These are phyloP conservation scores for Mobula hypostoma DNA, from an alignment of 2,113 vertebrate genomes.

Conservation along the genomic window DNA sequence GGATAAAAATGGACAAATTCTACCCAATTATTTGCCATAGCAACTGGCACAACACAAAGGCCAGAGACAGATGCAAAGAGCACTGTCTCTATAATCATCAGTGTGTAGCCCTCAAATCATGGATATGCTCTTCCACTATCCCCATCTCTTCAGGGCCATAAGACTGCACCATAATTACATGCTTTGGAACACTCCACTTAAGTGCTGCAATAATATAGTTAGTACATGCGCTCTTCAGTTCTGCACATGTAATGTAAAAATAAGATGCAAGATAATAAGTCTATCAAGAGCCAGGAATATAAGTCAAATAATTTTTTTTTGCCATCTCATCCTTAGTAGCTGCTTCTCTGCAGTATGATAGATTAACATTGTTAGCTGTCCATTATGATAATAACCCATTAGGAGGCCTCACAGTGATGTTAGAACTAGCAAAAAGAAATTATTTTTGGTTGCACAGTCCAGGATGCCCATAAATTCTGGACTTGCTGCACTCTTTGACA, in stretches of 20 bases:
- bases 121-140: slow-evolving; percentile 76
- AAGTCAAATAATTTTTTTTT: slow-evolving; percentile 41
- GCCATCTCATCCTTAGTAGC: slow-evolving; percentile 40
- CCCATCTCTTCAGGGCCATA: slow-evolving; percentile 81
- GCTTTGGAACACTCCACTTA: slow-evolving; percentile 87
- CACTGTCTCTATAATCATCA: slow-evolving; percentile 75
- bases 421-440: slow-evolving; percentile 41
- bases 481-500: slow-evolving; percentile 50
- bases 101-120: slow-evolving; percentile 76
- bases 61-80: slow-evolving; percentile 71
- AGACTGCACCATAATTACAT: slow-evolving; percentile 84
- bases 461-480: slow-evolving; percentile 44
- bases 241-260: slow-evolving; percentile 69
- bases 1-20: slow-evolving; percentile 88
- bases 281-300: slow-evolving; percentile 47
- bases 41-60: slow-evolving; percentile 85
- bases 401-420: slow-evolving; percentile 38
- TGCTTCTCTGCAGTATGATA: slow-evolving; percentile 39
- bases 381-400: slow-evolving; percentile 43
- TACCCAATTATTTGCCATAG: slow-evolving; percentile 94
- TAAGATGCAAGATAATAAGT: slow-evolving; percentile 59
- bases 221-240: slow-evolving; percentile 77
- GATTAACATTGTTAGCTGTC: slow-evolving; percentile 40
- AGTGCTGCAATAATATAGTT: slow-evolving; percentile 89
- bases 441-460: slow-evolving; percentile 44